Base-by-base conservation (phyloP, 2,113 vertebrate species). In the Istiophorus platypterus region DNA sequence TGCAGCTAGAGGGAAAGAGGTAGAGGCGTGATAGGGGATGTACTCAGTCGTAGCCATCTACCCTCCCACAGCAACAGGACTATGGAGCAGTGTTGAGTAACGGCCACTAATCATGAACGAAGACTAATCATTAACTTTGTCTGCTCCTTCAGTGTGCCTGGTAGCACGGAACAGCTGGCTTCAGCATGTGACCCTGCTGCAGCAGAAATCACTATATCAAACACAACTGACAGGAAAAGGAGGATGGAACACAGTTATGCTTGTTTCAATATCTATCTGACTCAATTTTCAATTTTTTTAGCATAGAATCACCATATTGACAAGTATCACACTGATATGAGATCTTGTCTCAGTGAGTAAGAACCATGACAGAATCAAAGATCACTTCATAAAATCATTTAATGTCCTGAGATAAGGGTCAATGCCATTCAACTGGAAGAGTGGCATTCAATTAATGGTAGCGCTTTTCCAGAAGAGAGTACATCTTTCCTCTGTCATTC, bases 101-200 rank as follows among this genome's bases (percentile, higher is more conserved):
- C 37, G 74, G 57, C 71, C 76, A 63, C 88, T 90, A 94, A 94
- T 93, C 94, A 95, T 93, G 93, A 95, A 94, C 89, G 88, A 84
- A 69, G 76, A 58, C 77, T 91, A 95, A 95, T 94, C 64, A 94
- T 95, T 95, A 95, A 95, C 94, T 78, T 41, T 18, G 59, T 52
- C 57, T 73, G 72, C 86, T 93, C 86, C 89, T 87, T 92, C 75
- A 22, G 72, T 18, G 27, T 61, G 26, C 78, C 51, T 63, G 66
- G 76, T 29, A 64, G 81, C 65, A 31, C 37, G 64, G 59, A 56
- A 87, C 90, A 90, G 86, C 78, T 83, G 86, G 63, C 59, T 57
- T 69, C 1, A 68, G 62, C 90, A 89, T 72, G 88, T 92, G 90
- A 91, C 76, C 72, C 58, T 26, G 5, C 59, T 15, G 15, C 41